These are phyloP conservation scores for Rhadina sibilatrix DNA, from an alignment of 2,113 vertebrate species.

Conservation along the genomic window DNA sequence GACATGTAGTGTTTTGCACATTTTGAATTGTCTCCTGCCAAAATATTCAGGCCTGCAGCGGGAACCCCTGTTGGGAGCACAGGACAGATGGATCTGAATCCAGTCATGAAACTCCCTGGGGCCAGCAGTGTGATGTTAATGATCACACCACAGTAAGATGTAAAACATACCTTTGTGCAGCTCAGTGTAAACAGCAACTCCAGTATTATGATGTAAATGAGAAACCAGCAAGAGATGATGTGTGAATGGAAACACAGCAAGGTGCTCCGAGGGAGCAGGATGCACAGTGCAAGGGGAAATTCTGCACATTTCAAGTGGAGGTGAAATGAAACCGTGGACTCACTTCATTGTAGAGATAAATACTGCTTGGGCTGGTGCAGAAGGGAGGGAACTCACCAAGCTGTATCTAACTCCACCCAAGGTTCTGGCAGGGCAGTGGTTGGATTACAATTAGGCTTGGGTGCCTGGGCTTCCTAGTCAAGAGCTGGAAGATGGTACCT, in stretches of 20 bases:
- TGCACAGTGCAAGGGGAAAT: conserved; percentile 13
- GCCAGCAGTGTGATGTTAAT: conserved; percentile 68
- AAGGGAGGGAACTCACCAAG: background rate
- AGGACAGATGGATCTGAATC: conserved; percentile 69
- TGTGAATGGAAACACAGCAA: conserved; percentile 68
- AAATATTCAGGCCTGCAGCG: conserved; percentile 57
- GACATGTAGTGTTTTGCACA: conserved; percentile 38
- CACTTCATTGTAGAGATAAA: background rate
- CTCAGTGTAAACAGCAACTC: conserved; percentile 64
- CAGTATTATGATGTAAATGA: conserved; percentile 70
- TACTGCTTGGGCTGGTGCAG: background rate
- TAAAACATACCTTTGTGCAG: conserved; percentile 68
- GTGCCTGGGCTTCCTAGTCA: background rate
- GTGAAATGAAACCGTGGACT: background rate
- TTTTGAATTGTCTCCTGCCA: conserved; percentile 62
- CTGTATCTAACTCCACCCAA: background rate
- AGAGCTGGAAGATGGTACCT: background rate
- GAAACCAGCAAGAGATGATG: conserved; percentile 61
- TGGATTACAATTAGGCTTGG: background rate
- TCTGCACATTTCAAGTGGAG: background rate
- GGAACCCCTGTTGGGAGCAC: conserved; percentile 58
- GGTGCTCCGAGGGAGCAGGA: conserved; percentile 26
- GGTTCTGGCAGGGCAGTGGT: background rate
- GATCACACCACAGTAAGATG: conserved; percentile 58
- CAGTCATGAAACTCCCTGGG: conserved; percentile 62